Percentiles rank a stretch among this genome's conserved stretches.
Conservation (phyloP, 2,888 invertebrate genomes). For the Agrotis ipsilon region DNA sequence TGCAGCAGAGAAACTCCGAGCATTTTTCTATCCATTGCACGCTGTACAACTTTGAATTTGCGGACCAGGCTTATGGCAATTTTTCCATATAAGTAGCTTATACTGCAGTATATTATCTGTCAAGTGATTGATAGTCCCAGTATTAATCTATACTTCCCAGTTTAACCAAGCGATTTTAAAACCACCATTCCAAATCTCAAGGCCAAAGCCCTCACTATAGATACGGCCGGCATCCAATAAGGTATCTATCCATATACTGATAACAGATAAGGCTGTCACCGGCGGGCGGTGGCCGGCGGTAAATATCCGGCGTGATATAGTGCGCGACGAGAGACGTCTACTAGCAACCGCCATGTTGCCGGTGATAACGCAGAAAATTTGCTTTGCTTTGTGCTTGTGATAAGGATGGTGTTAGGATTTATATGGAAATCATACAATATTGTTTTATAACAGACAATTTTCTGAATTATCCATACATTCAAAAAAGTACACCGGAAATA, state of each 20-base stretch:
- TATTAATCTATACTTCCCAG: too few relatives aligned
- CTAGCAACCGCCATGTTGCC: conserved; percentile 63
- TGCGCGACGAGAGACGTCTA: conserved; percentile 78
- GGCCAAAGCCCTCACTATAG: conserved; percentile 77
- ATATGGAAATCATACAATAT: not conserved
- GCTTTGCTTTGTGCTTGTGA: conserved; percentile 52
- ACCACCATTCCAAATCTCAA: conserved; percentile 69
- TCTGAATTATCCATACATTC: not conserved
- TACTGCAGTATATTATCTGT: too few relatives aligned
- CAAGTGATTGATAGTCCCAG: too few relatives aligned
- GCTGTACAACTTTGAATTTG: too few relatives aligned
- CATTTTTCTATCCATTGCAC: too few relatives aligned
- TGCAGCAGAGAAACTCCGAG: too few relatives aligned
- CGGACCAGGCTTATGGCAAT: too few relatives aligned
- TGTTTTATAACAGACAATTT: not conserved
- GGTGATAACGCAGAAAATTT: conserved; percentile 66
- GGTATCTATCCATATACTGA: conserved; percentile 86
- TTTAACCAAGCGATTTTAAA: conserved; percentile 19
- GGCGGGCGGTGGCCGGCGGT: conserved; percentile 85
- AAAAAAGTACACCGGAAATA: not conserved
- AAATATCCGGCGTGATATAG: conserved; percentile 87
- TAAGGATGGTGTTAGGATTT: conserved; percentile 27
- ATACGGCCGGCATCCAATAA: conserved; percentile 78
- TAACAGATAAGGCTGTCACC: conserved; percentile 89
- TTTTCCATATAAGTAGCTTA: too few relatives aligned